These are phyloP conservation scores for Gymnocypris eckloni DNA, from an alignment of 2,797 vertebrate genomes.

Conservation along the genomic window DNA sequence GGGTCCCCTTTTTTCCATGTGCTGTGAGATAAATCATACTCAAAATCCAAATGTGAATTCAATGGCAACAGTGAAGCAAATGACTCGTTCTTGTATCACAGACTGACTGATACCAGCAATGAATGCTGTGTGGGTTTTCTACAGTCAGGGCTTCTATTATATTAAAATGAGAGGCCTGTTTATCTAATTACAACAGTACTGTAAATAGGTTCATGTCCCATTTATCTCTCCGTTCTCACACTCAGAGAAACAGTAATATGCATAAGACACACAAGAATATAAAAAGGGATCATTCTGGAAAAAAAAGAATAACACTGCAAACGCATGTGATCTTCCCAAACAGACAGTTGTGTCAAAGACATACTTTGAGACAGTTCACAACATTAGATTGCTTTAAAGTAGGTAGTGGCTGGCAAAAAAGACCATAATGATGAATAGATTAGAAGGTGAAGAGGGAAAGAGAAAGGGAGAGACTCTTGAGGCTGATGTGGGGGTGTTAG, in stretches of 20 bases:
- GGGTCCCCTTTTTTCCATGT: background rate
- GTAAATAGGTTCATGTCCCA: conserved; percentile 16
- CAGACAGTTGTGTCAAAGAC: background rate
- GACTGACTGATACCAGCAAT: conserved; percentile 7
- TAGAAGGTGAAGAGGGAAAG: conserved; percentile 16
- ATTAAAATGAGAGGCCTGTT: conserved; percentile 40
- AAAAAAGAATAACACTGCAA: background rate
- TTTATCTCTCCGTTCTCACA: conserved; percentile 30
- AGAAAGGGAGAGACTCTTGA: conserved; percentile 30
- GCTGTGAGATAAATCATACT: conserved; percentile 3
- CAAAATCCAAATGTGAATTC: background rate
- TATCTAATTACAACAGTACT: conserved; percentile 33
- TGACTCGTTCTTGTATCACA: background rate
- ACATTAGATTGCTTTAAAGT: conserved; percentile 18
- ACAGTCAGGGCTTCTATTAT: conserved; percentile 3
- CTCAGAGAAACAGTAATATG: background rate
- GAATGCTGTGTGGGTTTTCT: background rate
- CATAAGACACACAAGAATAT: background rate
- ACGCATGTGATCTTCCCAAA: background rate
- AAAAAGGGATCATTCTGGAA: background rate
- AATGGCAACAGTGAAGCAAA: background rate
- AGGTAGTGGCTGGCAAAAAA: background rate
- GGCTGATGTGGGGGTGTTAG: background rate
- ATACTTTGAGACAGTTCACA: background rate
- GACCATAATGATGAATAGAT: conserved; percentile 5